phyloP scores from a whole-genome alignment of 2,888 invertebrate genomes.

The Thecophora atra region DNA sequence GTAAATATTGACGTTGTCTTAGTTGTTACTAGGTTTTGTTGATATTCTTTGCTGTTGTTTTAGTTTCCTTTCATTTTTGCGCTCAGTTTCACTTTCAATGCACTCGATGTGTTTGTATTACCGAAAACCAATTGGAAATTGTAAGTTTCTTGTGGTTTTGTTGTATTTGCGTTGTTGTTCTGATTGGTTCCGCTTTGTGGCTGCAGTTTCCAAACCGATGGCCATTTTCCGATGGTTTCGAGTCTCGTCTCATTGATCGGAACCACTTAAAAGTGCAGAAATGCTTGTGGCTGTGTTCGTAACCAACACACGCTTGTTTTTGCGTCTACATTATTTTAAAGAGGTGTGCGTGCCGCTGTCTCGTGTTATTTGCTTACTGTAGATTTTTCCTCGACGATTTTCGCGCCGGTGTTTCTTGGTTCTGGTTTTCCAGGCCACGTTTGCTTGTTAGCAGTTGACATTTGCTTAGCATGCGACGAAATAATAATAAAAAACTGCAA shows the following conservation, averaged over 20 bases:
- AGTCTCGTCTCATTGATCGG: too few species aligned
- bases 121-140: background rate
- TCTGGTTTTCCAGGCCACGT: background rate
- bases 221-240: too few species aligned
- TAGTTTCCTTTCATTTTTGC: background rate
- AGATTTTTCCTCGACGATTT: background rate
- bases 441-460: conserved; percentile 10
- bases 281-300: background rate
- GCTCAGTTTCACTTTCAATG: background rate
- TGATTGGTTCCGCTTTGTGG: conserved; percentile 6
- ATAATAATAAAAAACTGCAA: background rate
- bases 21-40: conserved; percentile 27
- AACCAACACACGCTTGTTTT: too few species aligned
- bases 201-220: background rate
- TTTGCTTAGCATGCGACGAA: background rate
- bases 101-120: too few species aligned
- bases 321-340: background rate
- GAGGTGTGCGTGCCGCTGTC: background rate
- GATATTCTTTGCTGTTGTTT: conserved; percentile 25
- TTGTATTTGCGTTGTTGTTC: background rate
- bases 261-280: background rate
- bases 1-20: background rate
- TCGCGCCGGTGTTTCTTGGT: background rate
- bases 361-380: background rate
- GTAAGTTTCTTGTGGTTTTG: background rate